Base-by-base conservation (phyloP, 2,797 vertebrate species). In the Clangula hyemalis region DNA sequence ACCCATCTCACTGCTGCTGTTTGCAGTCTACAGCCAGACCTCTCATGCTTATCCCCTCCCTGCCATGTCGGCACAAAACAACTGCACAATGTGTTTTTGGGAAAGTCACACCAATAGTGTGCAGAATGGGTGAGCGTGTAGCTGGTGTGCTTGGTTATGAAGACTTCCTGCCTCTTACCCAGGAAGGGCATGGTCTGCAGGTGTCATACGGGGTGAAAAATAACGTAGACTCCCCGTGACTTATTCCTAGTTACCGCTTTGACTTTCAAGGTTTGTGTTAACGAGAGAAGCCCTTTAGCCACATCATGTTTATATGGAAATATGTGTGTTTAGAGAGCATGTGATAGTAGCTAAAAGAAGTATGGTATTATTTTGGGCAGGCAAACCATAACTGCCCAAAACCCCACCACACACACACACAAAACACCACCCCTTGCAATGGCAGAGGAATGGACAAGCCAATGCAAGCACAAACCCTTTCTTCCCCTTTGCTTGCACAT, bases 161-260 rank as follows among this genome's bases (percentile, higher is more conserved):
- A 89, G 88, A 82, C 58, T 96, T 95, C 96, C 95, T 95, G 93
- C 39, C 86, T 80, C 81, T 68, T 69, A 94, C 91, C 58, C 91
- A 95, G 95, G 93, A 97, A 94, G 95, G 88, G 93, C 81, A 94
- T 53, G 96, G 91, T 92, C 91, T 87, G 94, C 93, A 94, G 90
- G 84, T 96, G 91, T 85, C 84, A 51, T 47, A 69, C 57, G 41
- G 79, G 78, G 61, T 89, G 65, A 90, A 94, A 91, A 96, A 91
- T 87, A 87, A 85, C 82, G 17, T 58, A 32, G 85, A 51, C 34
- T 91, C 75, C 65, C 57, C 66, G 1, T 45, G 22, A 74, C 57
- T 68, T 94, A 64, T 38, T 89, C 61, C 69, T 72, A 57, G 18
- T 53, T 54, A 70, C 21, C 8, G 0, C 45, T 93, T 83, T 41